Conservation (phyloP, 1,140 invertebrate species). For the Drosophila bocqueti region DNA sequence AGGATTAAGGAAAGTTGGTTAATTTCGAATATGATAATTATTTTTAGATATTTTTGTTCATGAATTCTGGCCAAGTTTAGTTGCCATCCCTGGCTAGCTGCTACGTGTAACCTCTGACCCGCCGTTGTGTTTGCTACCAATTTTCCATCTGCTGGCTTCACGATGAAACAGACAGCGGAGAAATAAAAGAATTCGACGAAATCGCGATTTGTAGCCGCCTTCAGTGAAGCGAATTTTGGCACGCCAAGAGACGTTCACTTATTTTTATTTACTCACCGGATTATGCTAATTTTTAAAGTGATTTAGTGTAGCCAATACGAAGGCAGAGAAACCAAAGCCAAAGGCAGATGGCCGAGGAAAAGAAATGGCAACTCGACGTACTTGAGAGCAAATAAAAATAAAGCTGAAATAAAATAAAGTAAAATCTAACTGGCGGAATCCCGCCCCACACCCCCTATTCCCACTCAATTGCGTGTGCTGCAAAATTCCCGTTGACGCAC, state of each 20-base stretch:
- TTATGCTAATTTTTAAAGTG: conserved; percentile 84
- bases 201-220: conserved; percentile 45
- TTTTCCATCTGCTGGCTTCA: conserved; percentile 39
- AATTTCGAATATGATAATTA: neutral
- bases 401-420: conserved; percentile 70
- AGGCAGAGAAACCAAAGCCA: conserved; percentile 42
- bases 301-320: conserved; percentile 78
- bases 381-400: conserved; percentile 64
- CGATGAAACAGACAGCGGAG: conserved; percentile 10
- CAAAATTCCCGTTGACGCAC: conserved; percentile 75
- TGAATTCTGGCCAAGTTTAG: neutral
- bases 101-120: conserved; percentile 13
- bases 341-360: conserved; percentile 18
- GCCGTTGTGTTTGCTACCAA: conserved; percentile 28
- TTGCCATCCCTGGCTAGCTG: conserved; percentile 27
- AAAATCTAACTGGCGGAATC: conserved; percentile 69
- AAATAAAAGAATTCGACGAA: conserved; percentile 43
- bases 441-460: neutral
- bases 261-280: conserved; percentile 83
- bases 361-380: conserved; percentile 12
- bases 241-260: conserved; percentile 69
- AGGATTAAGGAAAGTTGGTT: rapidly evolving
- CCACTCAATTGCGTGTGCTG: conserved; percentile 66
- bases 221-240: conserved; percentile 46
- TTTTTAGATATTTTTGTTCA: neutral